These are phyloP conservation scores for Zaprionus lineosus DNA, from an alignment of 2,888 invertebrate genomes.

Conservation along the genomic window DNA sequence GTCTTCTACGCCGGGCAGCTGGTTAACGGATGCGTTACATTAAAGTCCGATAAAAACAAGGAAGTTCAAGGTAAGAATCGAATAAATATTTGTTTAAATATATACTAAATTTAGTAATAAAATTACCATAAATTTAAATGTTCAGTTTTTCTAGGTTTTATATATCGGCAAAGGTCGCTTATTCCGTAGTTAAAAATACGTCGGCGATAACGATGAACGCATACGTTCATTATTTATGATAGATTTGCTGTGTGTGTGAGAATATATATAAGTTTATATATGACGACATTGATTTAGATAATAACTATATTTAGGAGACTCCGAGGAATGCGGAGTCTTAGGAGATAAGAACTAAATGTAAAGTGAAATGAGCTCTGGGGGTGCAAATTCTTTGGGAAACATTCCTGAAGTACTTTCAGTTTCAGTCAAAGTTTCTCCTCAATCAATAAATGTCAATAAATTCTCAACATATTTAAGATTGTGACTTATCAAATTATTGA, in stretches of 20 bases:
- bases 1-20: conserved; percentile 81
- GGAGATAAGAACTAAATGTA: conserved; percentile 46
- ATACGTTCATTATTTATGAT: conserved; percentile 27
- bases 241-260: conserved; percentile 20
- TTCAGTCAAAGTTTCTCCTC: too few relatives aligned
- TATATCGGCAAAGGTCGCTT: background rate
- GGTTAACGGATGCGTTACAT: conserved; percentile 71
- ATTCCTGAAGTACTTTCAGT: background rate
- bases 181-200: conserved; percentile 48
- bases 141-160: too few relatives aligned
- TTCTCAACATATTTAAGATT: too few relatives aligned
- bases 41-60: conserved; percentile 74
- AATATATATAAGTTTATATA: conserved; percentile 33
- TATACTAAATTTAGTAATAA: background rate
- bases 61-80: conserved; percentile 77
- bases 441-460: too few relatives aligned
- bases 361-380: conserved; percentile 30
- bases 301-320: conserved; percentile 21
- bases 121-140: conserved; percentile 22
- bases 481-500: too few relatives aligned
- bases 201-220: conserved; percentile 46
- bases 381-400: background rate
- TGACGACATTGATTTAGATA: conserved; percentile 62
- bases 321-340: conserved; percentile 45
- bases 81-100: background rate